Conservation (phyloP, 2,888 invertebrate genomes). For the Criorhina ranunculi region DNA sequence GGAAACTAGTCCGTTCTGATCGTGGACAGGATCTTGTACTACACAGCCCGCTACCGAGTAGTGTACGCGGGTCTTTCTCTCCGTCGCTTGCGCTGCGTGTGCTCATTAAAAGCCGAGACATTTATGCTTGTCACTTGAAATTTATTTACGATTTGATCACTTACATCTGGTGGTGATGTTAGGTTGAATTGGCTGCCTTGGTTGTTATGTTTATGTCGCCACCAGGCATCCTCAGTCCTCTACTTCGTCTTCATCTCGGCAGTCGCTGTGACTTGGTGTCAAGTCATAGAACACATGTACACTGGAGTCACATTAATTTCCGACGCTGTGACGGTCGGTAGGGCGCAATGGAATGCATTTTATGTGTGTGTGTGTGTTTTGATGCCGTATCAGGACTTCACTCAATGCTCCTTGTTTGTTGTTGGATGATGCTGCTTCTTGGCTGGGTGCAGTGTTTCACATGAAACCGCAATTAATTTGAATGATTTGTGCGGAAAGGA, state of each 20-base stretch:
- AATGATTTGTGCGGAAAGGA: constrained; percentile 72
- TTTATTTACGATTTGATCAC: constrained; percentile 78
- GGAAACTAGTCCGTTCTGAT: constrained; percentile 66
- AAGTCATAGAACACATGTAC: constrained; percentile 73
- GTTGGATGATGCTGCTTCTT: constrained; percentile 29
- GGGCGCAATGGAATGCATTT: constrained; percentile 56
- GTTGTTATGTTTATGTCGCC: constrained; percentile 59
- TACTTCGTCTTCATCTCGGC: constrained; percentile 58
- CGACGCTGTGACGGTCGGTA: constrained; percentile 59
- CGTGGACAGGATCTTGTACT: constrained; percentile 69
- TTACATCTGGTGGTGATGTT: constrained; percentile 76
- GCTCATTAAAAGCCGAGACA: constrained; percentile 77
- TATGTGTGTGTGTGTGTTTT: constrained; percentile 38
- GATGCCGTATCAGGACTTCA: constrained; percentile 53
- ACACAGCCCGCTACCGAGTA: constrained; percentile 60
- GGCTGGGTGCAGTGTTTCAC: constrained; percentile 20
- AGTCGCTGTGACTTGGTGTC: constrained; percentile 70
- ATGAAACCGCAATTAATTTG: constrained; percentile 71
- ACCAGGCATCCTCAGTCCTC: constrained; percentile 42
- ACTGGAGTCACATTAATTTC: constrained; percentile 72
- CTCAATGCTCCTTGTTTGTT: neutral
- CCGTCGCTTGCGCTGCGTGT: constrained; percentile 64
- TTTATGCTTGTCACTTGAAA: constrained; percentile 77
- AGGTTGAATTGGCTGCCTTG: constrained; percentile 56
- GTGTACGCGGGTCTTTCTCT: constrained; percentile 33